Evolutionary conservation across 1,140 invertebrate species (phyloP), one percentile per base, ranked within the genome.

Genomic region (Maniola jurtina): DNA sequence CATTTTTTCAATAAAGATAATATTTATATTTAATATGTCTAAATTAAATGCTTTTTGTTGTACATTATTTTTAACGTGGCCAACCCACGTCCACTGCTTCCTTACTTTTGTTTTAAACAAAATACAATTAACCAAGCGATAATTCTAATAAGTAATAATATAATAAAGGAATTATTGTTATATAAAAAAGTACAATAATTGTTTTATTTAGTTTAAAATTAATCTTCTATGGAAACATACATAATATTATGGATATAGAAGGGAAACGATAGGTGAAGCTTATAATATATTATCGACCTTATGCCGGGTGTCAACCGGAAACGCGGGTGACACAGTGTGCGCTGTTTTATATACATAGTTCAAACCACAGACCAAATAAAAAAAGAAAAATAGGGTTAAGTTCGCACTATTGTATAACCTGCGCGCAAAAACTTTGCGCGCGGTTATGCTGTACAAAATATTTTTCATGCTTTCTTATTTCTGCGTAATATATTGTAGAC

Each of bases 11-110:
- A 86, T 86, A 81, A 86, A 86, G 75, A 82, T 88, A 88, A 88
- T 80, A 84, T 86, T n/a, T 87, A 89, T 83, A 86, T 86, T 84
- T 83, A 83, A 88, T 88, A 90, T 87, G 77, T 87, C 88, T 88
- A 90, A 90, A 90, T 89, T 90, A 90, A 90, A 90, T 90, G 88
- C 88, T 87, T 90, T 79, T 65, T 86, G 81, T 90, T 90, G 88
- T 90, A 90, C 88, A 90, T 88, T 45, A 83, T 80, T 81, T 83
- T 84, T 79, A 86, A 79, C 76, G 79, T 73, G 76, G 72, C 76
- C 76, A 72, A 71, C 77, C 71, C 73, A 76, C 79, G 68, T 69
- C 62, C 72, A 68, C 69, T 68, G 75, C 74, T 71, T 73, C 62
- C 57, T 45, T 9, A 64, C 63, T 66, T 68, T 72, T 66, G 69